Percentiles rank a stretch among this genome's conserved stretches.
phyloP scores from a whole-genome alignment of 2,113 vertebrate genomes.

The Ptilonorhynchus violaceus region DNA sequence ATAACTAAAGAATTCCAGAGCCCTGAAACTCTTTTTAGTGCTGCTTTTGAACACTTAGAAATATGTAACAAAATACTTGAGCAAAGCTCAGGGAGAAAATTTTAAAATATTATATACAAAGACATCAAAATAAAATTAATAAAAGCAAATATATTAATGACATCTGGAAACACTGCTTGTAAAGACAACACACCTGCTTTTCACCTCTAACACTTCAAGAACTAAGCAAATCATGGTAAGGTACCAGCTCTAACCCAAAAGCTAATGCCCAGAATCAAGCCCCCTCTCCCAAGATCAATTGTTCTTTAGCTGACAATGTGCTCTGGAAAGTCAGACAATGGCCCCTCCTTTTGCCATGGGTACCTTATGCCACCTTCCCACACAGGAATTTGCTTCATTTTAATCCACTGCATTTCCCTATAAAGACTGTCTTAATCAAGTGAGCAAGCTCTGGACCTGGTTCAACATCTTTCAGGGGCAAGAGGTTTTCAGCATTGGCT shows the following conservation, averaged over 20 bases:
- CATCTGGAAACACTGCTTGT: neutral
- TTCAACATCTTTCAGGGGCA: slow-evolving; percentile 1
- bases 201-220: neutral
- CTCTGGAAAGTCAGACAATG: neutral
- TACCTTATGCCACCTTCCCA: neutral
- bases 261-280: neutral
- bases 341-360: neutral
- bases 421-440: neutral
- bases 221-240: neutral
- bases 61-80: neutral
- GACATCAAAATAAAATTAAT: neutral
- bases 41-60: neutral
- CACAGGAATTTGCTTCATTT: neutral
- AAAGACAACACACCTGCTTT: neutral
- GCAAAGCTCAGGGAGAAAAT: neutral
- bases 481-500: neutral
- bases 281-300: neutral
- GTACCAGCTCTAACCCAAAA: neutral
- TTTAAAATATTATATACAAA: neutral
- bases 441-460: neutral
- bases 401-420: neutral
- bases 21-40: neutral
- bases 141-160: neutral
- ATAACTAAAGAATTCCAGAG: neutral
- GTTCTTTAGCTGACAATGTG: neutral